These are phyloP conservation scores for Spilosoma lubricipeda DNA, from an alignment of 2,888 invertebrate species.

Conservation along the genomic window DNA sequence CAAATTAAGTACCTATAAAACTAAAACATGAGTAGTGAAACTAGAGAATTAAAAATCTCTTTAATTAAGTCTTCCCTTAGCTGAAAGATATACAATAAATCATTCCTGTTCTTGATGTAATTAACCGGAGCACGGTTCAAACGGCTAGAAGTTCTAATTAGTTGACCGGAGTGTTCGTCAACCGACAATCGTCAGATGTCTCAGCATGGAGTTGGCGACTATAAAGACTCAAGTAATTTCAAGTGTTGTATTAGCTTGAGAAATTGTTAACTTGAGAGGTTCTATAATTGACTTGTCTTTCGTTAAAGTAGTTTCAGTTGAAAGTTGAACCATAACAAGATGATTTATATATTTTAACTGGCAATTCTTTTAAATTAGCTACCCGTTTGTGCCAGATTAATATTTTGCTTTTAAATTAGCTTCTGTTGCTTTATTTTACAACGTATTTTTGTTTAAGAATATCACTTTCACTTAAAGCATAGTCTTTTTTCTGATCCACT, in stretches of 20 bases:
- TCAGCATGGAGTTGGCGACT: conserved; percentile 7
- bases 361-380: neutral
- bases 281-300: neutral
- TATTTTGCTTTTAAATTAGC: neutral
- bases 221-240: conserved; percentile 17
- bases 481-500: too few relatives aligned
- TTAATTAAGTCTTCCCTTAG: conserved; percentile 25
- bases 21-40: neutral
- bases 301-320: neutral
- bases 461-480: too few relatives aligned
- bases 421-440: too few relatives aligned
- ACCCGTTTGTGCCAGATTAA: neutral
- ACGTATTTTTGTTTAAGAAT: too few relatives aligned
- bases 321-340: neutral
- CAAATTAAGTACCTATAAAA: neutral
- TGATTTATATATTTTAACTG: neutral
- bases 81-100: conserved; percentile 43
- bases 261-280: conserved; percentile 2
- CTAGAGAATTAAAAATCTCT: conserved; percentile 16
- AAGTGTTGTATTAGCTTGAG: conserved; percentile 16
- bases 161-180: conserved; percentile 35
- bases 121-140: conserved; percentile 39
- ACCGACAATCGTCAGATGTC: conserved; percentile 35
- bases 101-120: conserved; percentile 42
- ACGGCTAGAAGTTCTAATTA: conserved; percentile 49